Base-by-base conservation (phyloP, 2,888 invertebrate genomes). In the Heliothis peltigera region DNA sequence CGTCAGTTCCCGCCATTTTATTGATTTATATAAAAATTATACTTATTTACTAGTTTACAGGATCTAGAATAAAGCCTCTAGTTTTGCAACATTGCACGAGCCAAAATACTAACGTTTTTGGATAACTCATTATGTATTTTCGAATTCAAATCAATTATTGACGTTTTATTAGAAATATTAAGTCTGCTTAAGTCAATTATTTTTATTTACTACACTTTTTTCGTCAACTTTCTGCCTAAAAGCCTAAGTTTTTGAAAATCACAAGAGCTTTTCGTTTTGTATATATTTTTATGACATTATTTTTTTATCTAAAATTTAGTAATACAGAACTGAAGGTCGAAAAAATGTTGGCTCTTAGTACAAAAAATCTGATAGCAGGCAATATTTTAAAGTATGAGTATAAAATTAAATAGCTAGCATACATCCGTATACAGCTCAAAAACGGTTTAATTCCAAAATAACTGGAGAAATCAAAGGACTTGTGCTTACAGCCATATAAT, bases 31-130 rank as follows among this genome's bases (percentile, higher is more conserved):
- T 57, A 77, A 77, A 79, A 78, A 64, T 32, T 71, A 79, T 53
- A 48, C 63, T 67, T 76, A 68, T 1, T 52, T 64, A 35, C 43
- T 71, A 64, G 57, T 21, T 32, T 70, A 64, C 35, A 49, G 60
- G 46, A 56, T 75, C 78, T 77, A 78, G 48, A 64, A 62, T 48
- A 64, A 81, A 71, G 67, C 69, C 63, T 60, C 53, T 70, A 70
- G 61, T 67, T 52, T 79, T 58, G 64, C 49, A 60, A 42, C 51
- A 53, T 60, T 66, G 65, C 59, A 69, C 53, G 52, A 57, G 56
- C 17, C 21, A 53, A 60, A 48, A 7, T 48, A 44, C n/a, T 8
- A 6, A 39, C 10, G 7, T 42, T 25, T 51, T 12, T 32, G 10
- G 2, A 12, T 12, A 32, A 12, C 32, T 39, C 25, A 21, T 0